Evolutionary conservation across 2,888 invertebrate species (phyloP).

Genomic region (Platycnemis pennipes): DNA sequence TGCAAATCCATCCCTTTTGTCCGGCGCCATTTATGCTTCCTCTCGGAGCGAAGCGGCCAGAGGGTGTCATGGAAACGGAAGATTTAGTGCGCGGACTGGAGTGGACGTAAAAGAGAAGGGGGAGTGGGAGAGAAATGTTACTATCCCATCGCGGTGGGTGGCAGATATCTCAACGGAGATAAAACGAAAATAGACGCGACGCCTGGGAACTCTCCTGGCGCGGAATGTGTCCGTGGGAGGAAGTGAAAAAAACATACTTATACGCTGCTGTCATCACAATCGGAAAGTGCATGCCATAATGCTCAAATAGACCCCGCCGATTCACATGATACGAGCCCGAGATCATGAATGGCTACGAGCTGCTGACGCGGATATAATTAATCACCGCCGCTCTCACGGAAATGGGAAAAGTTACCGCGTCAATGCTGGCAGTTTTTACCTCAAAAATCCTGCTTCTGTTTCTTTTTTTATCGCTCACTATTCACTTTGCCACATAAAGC

Average conservation of each 20-base stretch:
- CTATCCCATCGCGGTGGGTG: background rate
- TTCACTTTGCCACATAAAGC: no score
- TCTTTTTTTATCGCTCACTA: no score
- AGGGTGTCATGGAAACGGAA: conserved; percentile 20
- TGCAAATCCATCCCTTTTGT: conserved; percentile 26
- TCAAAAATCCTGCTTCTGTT: no score
- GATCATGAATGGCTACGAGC: background rate
- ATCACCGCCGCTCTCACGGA: background rate
- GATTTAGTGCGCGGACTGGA: background rate
- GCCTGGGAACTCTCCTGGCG: background rate
- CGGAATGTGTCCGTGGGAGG: background rate
- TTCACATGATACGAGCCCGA: background rate
- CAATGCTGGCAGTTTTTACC: no score
- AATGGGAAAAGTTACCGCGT: no score
- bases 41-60: background rate
- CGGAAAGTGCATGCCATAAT: background rate
- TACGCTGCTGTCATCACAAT: background rate
- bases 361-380: background rate
- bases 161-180: background rate
- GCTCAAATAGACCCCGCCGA: background rate
- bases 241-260: background rate
- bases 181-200: background rate
- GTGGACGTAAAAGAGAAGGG: background rate
- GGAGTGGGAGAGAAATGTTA: background rate
- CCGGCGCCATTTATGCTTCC: conserved; percentile 17